Percentiles rank a stretch among this genome's conserved stretches.
phyloP scores from a whole-genome alignment of 1,140 invertebrate genomes.

The Drosophila malerkotliana region DNA sequence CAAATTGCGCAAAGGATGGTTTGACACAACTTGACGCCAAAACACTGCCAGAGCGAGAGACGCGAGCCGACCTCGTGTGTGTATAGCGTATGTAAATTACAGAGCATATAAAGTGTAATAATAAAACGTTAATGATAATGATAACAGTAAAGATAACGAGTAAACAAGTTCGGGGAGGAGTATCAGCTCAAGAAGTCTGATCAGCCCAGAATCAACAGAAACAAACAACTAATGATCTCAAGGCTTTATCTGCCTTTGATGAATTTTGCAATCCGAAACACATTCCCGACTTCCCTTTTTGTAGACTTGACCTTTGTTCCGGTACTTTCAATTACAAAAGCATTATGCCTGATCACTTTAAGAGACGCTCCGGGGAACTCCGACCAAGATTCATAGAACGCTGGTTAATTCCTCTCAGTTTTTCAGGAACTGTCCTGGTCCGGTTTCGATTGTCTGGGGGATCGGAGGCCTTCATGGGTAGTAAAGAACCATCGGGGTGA shows the following conservation, averaged over 20 bases:
- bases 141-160: conserved; percentile 13
- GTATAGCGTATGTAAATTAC: conserved; percentile 69
- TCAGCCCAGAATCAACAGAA: conserved; percentile 31
- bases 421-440: background rate
- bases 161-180: conserved; percentile 34
- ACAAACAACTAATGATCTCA: conserved; percentile 46
- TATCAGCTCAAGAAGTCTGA: conserved; percentile 27
- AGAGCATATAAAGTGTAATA: conserved; percentile 42
- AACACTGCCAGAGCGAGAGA: conserved; percentile 83
- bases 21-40: conserved; percentile 84
- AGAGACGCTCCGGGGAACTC: no score
- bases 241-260: conserved; percentile 35
- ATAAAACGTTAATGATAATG: conserved; percentile 39
- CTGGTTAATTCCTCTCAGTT: background rate
- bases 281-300: conserved; percentile 4
- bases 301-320: background rate
- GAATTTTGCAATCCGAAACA: conserved; percentile 4
- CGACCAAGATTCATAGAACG: background rate
- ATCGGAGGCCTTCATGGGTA: background rate
- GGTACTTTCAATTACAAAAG: background rate
- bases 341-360: background rate
- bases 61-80: conserved; percentile 49
- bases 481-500: background rate
- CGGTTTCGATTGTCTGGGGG: no score
- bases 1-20: conserved; percentile 81